phyloP scores from a whole-genome alignment of 2,888 invertebrate species.

The Leptinotarsa tumamoca region DNA sequence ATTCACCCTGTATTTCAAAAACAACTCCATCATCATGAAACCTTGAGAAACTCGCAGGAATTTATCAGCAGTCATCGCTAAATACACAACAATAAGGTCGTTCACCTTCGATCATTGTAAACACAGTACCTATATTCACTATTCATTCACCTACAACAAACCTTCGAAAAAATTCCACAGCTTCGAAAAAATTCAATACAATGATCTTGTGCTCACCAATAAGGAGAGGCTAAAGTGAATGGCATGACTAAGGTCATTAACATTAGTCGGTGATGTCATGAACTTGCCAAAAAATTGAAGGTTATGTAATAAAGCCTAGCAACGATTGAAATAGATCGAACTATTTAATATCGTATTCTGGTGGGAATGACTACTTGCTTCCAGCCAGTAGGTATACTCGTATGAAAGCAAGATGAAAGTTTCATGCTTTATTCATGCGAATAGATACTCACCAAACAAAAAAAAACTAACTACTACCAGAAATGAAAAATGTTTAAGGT shows the following conservation, averaged over 20 bases:
- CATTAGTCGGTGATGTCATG: conserved; percentile 25
- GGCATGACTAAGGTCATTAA: conserved; percentile 27
- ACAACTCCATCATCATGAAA: conserved; percentile 23
- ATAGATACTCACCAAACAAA: neutral
- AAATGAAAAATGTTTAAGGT: too few relatives aligned
- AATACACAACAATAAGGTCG: conserved; percentile 28
- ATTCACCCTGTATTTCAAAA: neutral
- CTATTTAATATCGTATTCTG: neutral
- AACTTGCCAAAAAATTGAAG: conserved; percentile 24
- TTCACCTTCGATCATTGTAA: conserved; percentile 36
- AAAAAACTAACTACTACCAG: too few relatives aligned
- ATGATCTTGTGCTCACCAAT: conserved; percentile 15
- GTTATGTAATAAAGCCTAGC: conserved; percentile 18
- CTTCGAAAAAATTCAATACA: conserved; percentile 16
- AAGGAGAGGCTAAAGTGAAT: conserved; percentile 15
- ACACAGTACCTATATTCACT: conserved; percentile 20
- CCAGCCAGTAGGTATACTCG: neutral
- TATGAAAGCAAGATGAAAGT: too few relatives aligned
- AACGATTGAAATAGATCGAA: conserved; percentile 11
- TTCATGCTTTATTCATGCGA: neutral
- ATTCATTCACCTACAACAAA: conserved; percentile 24
- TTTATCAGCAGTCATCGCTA: conserved; percentile 15
- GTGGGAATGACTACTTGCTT: neutral
- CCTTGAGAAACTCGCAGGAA: conserved; percentile 22
- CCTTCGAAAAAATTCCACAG: conserved; percentile 19